Evolutionary conservation across 2,113 vertebrate genomes (phyloP).

Genomic region (Zootoca vivipara): DNA sequence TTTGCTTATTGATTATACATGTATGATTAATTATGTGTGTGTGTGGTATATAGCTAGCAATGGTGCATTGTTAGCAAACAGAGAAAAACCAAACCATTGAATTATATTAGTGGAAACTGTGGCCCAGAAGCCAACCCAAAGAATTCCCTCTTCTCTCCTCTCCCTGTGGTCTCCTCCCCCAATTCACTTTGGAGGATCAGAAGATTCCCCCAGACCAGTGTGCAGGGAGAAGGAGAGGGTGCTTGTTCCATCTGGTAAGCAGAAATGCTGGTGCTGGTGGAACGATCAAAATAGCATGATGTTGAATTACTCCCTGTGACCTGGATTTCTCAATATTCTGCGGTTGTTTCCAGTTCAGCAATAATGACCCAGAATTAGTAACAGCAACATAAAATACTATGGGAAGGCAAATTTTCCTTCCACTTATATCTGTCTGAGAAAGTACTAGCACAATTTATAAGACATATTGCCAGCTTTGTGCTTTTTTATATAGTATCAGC

Average conservation of each 20-base stretch:
- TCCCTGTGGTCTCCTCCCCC: too few relatives aligned
- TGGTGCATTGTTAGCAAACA: too few relatives aligned
- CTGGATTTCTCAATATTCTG: not conserved
- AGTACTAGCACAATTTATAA: not conserved
- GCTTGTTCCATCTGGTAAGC: too few relatives aligned
- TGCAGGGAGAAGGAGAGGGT: too few relatives aligned
- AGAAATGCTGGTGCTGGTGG: too few relatives aligned
- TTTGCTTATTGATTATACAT: not conserved
- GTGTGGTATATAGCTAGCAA: not conserved
- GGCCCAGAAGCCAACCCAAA: not conserved
- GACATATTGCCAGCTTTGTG: conserved; percentile 6
- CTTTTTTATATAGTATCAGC: conserved; percentile 4
- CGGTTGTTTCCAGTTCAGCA: not conserved
- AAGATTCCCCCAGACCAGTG: too few relatives aligned
- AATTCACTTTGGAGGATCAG: too few relatives aligned
- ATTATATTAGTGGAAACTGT: not conserved
- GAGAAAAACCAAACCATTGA: not conserved
- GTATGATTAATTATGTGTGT: not conserved
- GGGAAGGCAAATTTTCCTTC: not conserved
- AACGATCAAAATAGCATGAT: too few relatives aligned
- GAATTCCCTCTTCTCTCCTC: too few relatives aligned
- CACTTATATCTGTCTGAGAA: not conserved
- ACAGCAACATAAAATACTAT: not conserved
- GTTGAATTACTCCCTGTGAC: not conserved
- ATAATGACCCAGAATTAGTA: conserved; percentile 6